Conservation (phyloP, 1,140 invertebrate species). For the Acromyrmex heyeri region DNA sequence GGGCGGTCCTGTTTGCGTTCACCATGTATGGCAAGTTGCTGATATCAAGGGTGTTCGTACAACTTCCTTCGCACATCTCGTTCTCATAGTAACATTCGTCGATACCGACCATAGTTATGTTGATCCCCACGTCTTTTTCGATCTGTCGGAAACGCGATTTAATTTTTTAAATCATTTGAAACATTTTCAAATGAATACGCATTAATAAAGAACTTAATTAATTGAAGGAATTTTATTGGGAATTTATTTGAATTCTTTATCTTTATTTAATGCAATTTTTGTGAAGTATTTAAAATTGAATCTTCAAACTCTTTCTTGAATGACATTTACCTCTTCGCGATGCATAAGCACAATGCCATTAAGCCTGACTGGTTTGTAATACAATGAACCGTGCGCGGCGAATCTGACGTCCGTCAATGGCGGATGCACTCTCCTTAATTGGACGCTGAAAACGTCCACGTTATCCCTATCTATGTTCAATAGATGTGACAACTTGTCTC, state of each 20-base stretch:
- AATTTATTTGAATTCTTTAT: not conserved
- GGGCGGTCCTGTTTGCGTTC: slow-evolving; percentile 97
- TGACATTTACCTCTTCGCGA: slow-evolving; percentile 90
- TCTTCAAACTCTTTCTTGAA: not conserved
- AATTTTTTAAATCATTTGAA: not conserved
- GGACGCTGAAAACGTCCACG: slow-evolving; percentile 98
- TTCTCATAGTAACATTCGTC: slow-evolving; percentile 98
- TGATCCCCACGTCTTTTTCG: slow-evolving; percentile 96
- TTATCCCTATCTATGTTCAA: slow-evolving; percentile 94
- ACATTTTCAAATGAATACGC: not conserved
- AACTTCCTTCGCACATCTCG: slow-evolving; percentile 97
- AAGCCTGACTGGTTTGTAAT: slow-evolving; percentile 97
- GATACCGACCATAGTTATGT: slow-evolving; percentile 99
- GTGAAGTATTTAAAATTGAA: not conserved
- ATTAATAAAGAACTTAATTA: not conserved
- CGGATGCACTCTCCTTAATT: slow-evolving; percentile 93
- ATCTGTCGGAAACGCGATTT: slow-evolving; percentile 88
- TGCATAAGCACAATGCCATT: slow-evolving; percentile 98
- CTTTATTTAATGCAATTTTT: slow-evolving; percentile 17
- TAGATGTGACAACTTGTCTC: slow-evolving; percentile 94
- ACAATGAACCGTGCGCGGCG: slow-evolving; percentile 97
- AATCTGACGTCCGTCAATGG: slow-evolving; percentile 97
- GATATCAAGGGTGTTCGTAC: slow-evolving; percentile 96
- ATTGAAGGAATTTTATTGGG: no score
- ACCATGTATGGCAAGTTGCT: slow-evolving; percentile 97